Base-by-base conservation (phyloP, 2,888 invertebrate species). In the Rhimphoctona megacephalus region DNA sequence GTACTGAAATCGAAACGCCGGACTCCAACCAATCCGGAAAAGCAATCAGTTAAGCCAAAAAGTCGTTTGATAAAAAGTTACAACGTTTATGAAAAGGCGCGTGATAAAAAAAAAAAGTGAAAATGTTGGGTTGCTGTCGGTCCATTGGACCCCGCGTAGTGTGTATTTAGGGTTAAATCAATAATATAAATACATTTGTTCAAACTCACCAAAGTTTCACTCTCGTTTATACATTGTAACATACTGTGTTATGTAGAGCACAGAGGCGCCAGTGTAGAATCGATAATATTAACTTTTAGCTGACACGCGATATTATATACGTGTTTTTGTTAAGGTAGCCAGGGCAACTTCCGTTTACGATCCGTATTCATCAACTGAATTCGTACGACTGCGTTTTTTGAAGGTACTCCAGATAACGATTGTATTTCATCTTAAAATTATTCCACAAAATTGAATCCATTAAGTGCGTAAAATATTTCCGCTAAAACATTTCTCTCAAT, bases 301-400 rank as follows among this genome's bases (percentile, higher is more conserved):
- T 77, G 22, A 52, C 85, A 85, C 85, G 85, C 85, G 85, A 85
- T 70, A 72, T 52, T 30, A 70, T 78, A 46, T 69, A 52, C 77
- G 36, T 83, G 78, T 83, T 85, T 78, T 76, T 74, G 69, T 49
- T 64, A 49, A 54, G 61, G 80, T 81, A 69, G 80, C 80, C 80
- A 61, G 30, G 76, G 76, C 70, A 81, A 85, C 76, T 67, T n/a
- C 7, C 14, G 9, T 39, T 36, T 22, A 36, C 33, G 33, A 76
- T 64, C 54, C 79, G 33, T 33, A 49, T 76, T 82, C 43, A 19
- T 14, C 33, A 61, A n/a, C 36, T 73, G 17, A 2, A 49, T 49
- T 49, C 49, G 2, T 49, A 49, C 14, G 25, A 66, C 72, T 22
- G 69, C 39, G 22, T 64, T 19, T 30, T 19, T 14, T 30, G 14